Evolutionary conservation across 2,888 invertebrate species (phyloP), one percentile per base, ranked within the genome.

Genomic region (Drosophila robusta): DNA sequence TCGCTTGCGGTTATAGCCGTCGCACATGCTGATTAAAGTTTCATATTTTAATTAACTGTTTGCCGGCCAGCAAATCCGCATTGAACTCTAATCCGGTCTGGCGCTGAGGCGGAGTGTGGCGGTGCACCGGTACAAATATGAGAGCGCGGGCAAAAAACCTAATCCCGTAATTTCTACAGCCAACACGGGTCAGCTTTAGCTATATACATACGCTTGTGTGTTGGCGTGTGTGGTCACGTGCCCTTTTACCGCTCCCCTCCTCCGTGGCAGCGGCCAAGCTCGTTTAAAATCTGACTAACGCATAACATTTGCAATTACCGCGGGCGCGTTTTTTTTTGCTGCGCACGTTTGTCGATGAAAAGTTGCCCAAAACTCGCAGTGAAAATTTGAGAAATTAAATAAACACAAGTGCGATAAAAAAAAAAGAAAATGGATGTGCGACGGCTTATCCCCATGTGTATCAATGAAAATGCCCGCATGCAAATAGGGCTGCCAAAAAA

Each of bases 81-180:
- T 83, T 77, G 83, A 83, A 83, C 88, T 74, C 83, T 85, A 85
- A 83, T 85, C 86, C 79, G 60, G 34, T 12, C 6, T 12, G 36
- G 29, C 26, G 26, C 26, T 9, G 29, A 9, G 29, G 26, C 26
- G 51, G 49, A 60, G 18, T 24, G 18, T n/a, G 18, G 16, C 12
- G 39, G 29, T 39, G 18, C 7, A 42, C 54, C 24, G 22, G 8
- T 1, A 9, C 44, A 39, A 46, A 41, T 12, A 42, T 47, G 62
- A 24, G 61, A 42, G 49, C 42, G 24, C 50, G 61, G 63, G 70
- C 60, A 87, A 89, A 87, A 89, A 87, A 80, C 63, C 83, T 89
- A 89, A 89, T 89, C 88, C 85, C 73, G 78, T 89, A 89, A 89
- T 89, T 90, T 89, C 80, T 80, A 89, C 77, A 60, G 80, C 78